Base-by-base conservation (phyloP, 2,113 vertebrate species). In the Phyllostomus discolor region DNA sequence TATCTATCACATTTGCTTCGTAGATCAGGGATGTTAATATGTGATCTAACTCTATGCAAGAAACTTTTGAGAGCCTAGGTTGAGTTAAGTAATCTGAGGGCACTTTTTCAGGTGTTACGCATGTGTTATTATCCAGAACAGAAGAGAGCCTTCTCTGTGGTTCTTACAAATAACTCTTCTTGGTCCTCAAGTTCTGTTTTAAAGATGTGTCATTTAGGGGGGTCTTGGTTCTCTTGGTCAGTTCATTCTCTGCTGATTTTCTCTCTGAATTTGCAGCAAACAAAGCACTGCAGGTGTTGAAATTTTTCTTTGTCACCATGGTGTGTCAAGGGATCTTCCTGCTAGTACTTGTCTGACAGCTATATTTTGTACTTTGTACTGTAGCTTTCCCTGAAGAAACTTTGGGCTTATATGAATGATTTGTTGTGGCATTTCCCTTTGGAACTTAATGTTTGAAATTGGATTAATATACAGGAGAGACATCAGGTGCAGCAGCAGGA, bases 371-470 rank as follows among this genome's bases (percentile, higher is more conserved):
- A 69, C 35, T 46, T 95, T 41, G 59, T 62, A 35, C 46, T 62
- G 5, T 64, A 62, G 52, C 57, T 70, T 76, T 97, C 78, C 38
- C 3, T 31, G 46, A 62, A 88, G 72, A 96, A 91, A 66, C 48
- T 52, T n/a, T 0, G 0, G 62, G 84, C 24, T 86, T 85, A 20
- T 59, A 43, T 31, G 82, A 78, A 70, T 73, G 80, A 83, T 50
- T 92, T 70, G 48, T 69, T 92, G 57, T 83, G 69, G 54, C 43
- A 28, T 73, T 97, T 95, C 41, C 78, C 81, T 67, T 28, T 67
- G 57, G 75, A 83, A 81, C 67, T 33, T 54, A 82, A 43, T 14
- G 31, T 81, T 90, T 35, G 86, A 93, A 73, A 67, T 9, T 46
- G 35, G 38, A 24, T 48, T 81, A 81, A n/a, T 83, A n/a, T 15